A percentile compares a stretch with the other conserved stretches of the same genome.
Conservation (phyloP, 1,140 invertebrate species). For the Polyergus mexicanus region DNA sequence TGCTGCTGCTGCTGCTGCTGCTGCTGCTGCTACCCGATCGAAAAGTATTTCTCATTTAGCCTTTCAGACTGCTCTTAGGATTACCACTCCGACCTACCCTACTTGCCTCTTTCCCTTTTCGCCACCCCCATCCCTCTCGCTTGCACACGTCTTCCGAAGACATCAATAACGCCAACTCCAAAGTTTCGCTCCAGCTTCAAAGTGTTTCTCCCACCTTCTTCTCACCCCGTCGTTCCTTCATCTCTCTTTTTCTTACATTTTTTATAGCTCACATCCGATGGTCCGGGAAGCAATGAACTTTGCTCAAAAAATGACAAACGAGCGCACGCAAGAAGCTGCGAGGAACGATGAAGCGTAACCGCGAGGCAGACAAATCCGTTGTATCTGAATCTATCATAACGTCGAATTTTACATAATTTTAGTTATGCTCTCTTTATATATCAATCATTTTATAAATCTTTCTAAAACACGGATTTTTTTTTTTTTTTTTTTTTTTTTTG, state of each 20-base stretch:
- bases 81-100: slow-evolving; percentile 72
- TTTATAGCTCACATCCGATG: slow-evolving; percentile 71
- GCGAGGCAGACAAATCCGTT: slow-evolving; percentile 9
- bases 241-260: slow-evolving; percentile 63
- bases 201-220: slow-evolving; percentile 68
- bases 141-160: slow-evolving; percentile 72
- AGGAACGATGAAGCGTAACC: slow-evolving; percentile 1
- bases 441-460: background rate
- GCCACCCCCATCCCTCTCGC: background rate
- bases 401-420: background rate
- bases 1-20: slow-evolving; percentile 39
- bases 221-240: background rate
- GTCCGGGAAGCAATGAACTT: slow-evolving; percentile 72
- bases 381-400: slow-evolving; percentile 1
- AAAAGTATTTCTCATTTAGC: slow-evolving; percentile 85
- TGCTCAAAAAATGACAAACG: slow-evolving; percentile 71
- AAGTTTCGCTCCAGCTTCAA: slow-evolving; percentile 71
- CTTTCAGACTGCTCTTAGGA: slow-evolving; percentile 81
- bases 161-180: slow-evolving; percentile 75
- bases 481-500: too few relatives aligned
- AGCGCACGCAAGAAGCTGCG: slow-evolving; percentile 49
- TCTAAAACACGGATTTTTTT: too few relatives aligned
- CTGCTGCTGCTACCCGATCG: slow-evolving; percentile 77
- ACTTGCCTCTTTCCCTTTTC: background rate
- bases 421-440: background rate